These are phyloP conservation scores for Orthosia gothica DNA, from an alignment of 2,888 invertebrate genomes.

Conservation along the genomic window DNA sequence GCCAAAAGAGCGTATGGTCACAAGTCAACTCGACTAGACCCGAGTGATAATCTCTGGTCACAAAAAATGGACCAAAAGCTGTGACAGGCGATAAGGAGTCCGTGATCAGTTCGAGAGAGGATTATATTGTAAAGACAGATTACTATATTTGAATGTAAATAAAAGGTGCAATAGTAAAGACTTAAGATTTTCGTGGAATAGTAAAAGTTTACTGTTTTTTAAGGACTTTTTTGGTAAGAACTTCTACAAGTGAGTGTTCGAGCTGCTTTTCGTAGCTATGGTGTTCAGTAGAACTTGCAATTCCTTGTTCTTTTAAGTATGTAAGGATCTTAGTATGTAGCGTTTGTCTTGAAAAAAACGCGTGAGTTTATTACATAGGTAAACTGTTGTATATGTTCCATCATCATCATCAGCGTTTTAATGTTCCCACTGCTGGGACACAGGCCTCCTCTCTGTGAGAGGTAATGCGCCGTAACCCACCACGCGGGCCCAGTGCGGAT, in stretches of 20 bases:
- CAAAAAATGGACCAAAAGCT: conserved; percentile 51
- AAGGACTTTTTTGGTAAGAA: neutral
- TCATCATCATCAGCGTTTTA: too few species aligned
- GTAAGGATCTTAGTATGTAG: neutral
- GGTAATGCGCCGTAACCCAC: too few species aligned
- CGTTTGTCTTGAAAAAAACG: neutral
- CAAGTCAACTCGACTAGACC: conserved; percentile 49
- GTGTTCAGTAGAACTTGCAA: neutral
- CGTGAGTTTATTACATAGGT: neutral
- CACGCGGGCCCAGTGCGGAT: too few species aligned
- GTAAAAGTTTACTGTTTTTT: conserved; percentile 13
- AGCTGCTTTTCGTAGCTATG: neutral
- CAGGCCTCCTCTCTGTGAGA: too few species aligned
- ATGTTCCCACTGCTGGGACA: too few species aligned
- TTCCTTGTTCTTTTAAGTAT: neutral
- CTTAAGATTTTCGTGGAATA: neutral
- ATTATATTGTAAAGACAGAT: conserved; percentile 29
- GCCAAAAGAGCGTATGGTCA: conserved; percentile 45
- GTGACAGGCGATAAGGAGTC: conserved; percentile 53
- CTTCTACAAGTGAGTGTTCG: neutral
- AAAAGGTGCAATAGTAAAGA: conserved; percentile 6
- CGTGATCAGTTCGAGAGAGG: conserved; percentile 29
- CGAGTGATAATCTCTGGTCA: conserved; percentile 48
- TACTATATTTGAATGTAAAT: conserved; percentile 29
- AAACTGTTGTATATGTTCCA: too few species aligned